Base-by-base conservation (phyloP, 2,888 invertebrate species). In the Ephialtes manifestator region DNA sequence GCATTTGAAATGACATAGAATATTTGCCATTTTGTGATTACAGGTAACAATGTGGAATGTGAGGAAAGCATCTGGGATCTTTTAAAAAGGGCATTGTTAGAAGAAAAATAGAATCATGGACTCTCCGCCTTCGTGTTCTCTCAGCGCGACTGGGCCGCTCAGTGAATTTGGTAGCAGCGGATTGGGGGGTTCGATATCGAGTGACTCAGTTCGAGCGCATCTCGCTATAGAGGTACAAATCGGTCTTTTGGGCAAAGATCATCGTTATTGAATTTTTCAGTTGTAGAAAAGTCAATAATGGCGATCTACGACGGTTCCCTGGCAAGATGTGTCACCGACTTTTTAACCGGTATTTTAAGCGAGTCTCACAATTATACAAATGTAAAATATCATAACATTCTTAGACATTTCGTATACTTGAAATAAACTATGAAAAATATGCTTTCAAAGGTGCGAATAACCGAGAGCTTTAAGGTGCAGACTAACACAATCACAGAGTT, bases 81-180 rank as follows among this genome's bases (percentile, higher is more conserved):
- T 87, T 81, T 85, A 87, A 51, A 39, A n/a, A 39, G 60, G 48
- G 77, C 81, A 77, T 84, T 87, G 75, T 39, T 70, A 58, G 80
- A 86, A 81, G 65, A 85, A 81, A 81, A 80, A 46, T 84, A 51
- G 51, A 51, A 77, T 77, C 88, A 97, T 97, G 97, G 97, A 97
- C 95, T 97, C 97, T 91, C 97, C 97, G 92, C 96, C 97, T 92
- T 96, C 96, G 88, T 96, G 96, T 94, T 97, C 97, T 89, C 96
- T 96, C 93, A 96, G 96, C 95, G 96, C 96, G 89, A 97, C 97
- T 94, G 96, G 96, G 90, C 96, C 96, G 94, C 96, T 96, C 90
- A 95, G 96, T 93, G 97, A 97, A 94, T 96, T 97, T 95, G 97
- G 97, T 93, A 97, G 97, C 95, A 97, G 97, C 92, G 95, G 97